These are phyloP conservation scores for Bubo blakistoni DNA, from an alignment of 2,113 vertebrate genomes.

Conservation along the genomic window DNA sequence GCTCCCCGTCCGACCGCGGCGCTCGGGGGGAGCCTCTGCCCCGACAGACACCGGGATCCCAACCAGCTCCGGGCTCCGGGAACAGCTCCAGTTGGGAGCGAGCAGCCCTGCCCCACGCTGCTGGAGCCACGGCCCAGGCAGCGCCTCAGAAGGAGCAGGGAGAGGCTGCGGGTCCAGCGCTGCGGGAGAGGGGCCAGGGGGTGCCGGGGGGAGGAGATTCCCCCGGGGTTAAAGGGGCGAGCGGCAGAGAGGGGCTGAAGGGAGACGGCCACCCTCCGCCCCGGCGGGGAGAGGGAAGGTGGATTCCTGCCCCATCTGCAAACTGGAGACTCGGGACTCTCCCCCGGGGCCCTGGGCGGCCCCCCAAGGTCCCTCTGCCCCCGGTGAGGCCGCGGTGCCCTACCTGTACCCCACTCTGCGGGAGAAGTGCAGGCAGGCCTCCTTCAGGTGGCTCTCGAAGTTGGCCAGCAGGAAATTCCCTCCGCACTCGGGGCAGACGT, in stretches of 20 bases:
- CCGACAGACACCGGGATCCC: neutral
- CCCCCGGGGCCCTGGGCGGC: rapidly evolving
- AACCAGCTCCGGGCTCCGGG: neutral
- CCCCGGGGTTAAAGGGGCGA: rapidly evolving
- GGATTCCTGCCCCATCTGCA: neutral
- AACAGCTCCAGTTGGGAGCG: neutral
- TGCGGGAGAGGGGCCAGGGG: neutral
- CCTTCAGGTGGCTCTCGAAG: slow-evolving; percentile 82
- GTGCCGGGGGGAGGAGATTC: neutral
- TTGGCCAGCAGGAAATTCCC: slow-evolving; percentile 77
- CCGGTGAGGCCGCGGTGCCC: neutral
- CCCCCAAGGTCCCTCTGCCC: neutral
- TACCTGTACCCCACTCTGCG: slow-evolving; percentile 94
- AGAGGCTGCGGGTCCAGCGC: rapidly evolving
- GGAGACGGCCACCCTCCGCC: neutral
- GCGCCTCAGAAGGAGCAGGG: neutral
- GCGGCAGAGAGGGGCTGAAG: no score
- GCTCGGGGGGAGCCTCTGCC: neutral
- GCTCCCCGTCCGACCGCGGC: neutral
- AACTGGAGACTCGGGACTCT: rapidly evolving
- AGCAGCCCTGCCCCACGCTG: neutral
- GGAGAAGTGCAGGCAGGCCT: slow-evolving; percentile 89
- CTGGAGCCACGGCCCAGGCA: neutral
- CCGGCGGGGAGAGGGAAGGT: rapidly evolving
- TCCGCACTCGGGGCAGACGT: slow-evolving; percentile 92